These are phyloP conservation scores for Staurois parvus DNA, from an alignment of 2,797 vertebrate species.

Conservation along the genomic window DNA sequence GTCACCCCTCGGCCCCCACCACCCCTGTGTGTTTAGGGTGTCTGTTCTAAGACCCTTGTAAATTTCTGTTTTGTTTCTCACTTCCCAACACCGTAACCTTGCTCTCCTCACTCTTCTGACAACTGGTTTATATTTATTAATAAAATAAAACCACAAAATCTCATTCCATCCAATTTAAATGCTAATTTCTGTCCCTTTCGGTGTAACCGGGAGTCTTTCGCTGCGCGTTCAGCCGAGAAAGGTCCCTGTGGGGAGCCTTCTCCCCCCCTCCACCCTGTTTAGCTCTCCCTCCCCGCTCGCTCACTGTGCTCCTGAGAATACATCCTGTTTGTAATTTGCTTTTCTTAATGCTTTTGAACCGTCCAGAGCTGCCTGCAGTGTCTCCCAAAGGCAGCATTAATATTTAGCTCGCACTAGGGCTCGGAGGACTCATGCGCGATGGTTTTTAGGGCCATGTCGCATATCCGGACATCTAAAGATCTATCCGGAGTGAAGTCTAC, in stretches of 20 bases:
- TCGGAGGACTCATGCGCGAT: neutral
- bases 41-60: conserved; percentile 24
- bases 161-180: conserved; percentile 59
- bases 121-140: conserved; percentile 58
- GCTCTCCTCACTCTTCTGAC: conserved; percentile 49
- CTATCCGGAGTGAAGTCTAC: neutral
- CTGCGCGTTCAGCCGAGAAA: conserved; percentile 59
- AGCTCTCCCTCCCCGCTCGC: conserved; percentile 44
- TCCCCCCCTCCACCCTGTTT: conserved; percentile 49
- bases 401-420: conserved; percentile 45
- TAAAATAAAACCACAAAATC: conserved; percentile 59
- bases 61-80: conserved; percentile 21
- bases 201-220: conserved; percentile 56
- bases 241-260: conserved; percentile 55
- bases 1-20: neutral
- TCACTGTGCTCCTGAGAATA: conserved; percentile 53
- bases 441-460: neutral
- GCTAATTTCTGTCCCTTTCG: conserved; percentile 60
- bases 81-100: conserved; percentile 41
- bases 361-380: conserved; percentile 55
- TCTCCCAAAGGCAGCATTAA: conserved; percentile 55
- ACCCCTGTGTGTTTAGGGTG: neutral
- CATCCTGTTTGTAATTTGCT: conserved; percentile 56
- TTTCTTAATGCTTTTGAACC: conserved; percentile 54
- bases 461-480: neutral